Conservation (phyloP, 2,797 vertebrate species). For the Artibeus jamaicensis region DNA sequence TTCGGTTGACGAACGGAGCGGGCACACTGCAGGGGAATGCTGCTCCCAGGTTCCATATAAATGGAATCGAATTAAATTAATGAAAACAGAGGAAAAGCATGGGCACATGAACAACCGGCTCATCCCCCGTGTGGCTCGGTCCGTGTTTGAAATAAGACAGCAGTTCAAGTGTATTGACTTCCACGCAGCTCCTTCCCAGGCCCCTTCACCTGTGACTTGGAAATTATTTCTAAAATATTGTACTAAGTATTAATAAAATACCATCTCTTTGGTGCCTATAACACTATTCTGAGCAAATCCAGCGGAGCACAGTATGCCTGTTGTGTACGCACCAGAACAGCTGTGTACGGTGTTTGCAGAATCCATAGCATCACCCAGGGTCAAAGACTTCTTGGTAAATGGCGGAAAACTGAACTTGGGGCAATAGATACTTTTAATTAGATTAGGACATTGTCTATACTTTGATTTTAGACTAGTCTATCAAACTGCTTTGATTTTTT, state of each 20-base stretch:
- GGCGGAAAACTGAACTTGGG: not conserved
- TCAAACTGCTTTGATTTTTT: not conserved
- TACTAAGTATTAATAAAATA: not conserved
- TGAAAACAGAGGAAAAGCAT: conserved; percentile 62
- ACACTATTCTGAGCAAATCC: not conserved
- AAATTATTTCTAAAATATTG: conserved; percentile 12
- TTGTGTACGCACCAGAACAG: not conserved
- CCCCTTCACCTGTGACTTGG: not conserved
- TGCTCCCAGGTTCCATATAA: conserved; percentile 72
- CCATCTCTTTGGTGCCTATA: not conserved
- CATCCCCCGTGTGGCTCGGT: not conserved
- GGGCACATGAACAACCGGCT: conserved; percentile 46
- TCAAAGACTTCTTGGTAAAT: not conserved
- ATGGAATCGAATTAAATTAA: conserved; percentile 75
- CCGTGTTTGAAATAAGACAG: conserved; percentile 12
- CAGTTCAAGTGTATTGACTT: conserved; percentile 20
- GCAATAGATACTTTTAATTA: not conserved
- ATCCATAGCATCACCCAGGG: not conserved
- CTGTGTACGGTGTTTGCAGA: not conserved
- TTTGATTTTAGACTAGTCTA: not conserved
- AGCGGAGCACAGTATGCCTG: fast-evolving
- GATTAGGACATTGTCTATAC: not conserved
- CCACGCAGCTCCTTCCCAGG: not conserved
- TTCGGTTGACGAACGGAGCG: conserved; percentile 69
- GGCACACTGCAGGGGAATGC: conserved; percentile 50